Percentiles rank a stretch among this genome's conserved stretches.
phyloP scores from a whole-genome alignment of 2,888 invertebrate species.

The Drosophila recens region DNA sequence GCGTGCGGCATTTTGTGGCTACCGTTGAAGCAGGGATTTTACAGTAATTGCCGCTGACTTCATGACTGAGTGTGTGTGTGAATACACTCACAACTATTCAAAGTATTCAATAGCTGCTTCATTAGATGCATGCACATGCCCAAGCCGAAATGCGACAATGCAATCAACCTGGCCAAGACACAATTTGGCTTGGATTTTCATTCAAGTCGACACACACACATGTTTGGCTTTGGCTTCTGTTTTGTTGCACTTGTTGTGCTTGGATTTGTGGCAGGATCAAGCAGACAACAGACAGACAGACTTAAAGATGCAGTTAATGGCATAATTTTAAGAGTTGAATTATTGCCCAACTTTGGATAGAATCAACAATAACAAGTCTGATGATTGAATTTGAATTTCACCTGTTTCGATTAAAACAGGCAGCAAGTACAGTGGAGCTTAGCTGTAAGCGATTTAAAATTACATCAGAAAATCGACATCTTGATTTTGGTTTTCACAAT shows the following conservation, averaged over 20 bases:
- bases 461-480: too few species aligned
- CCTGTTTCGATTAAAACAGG: not conserved
- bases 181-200: constrained; percentile 19
- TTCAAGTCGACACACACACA: constrained; percentile 11
- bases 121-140: constrained; percentile 44
- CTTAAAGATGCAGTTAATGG: constrained; percentile 3
- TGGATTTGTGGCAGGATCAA: constrained; percentile 39
- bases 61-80: constrained; percentile 61
- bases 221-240: constrained; percentile 6
- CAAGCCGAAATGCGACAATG: not conserved
- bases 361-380: not conserved
- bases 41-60: constrained; percentile 77
- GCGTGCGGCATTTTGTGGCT: constrained; percentile 42
- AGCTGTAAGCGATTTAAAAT: too few species aligned
- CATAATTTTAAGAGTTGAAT: not conserved
- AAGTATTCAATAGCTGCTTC: constrained; percentile 29
- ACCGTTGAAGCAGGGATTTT: constrained; percentile 51
- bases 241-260: constrained; percentile 31
- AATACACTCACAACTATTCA: constrained; percentile 11
- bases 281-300: not conserved
- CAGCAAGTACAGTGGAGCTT: too few species aligned
- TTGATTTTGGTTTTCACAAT: too few species aligned
- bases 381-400: not conserved
- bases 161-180: constrained; percentile 11
- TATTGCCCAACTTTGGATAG: not conserved